Evolutionary conservation across 2,113 vertebrate species (phyloP), one percentile per base, ranked within the genome.

Genomic region (Neolamprologus kungweensis): DNA sequence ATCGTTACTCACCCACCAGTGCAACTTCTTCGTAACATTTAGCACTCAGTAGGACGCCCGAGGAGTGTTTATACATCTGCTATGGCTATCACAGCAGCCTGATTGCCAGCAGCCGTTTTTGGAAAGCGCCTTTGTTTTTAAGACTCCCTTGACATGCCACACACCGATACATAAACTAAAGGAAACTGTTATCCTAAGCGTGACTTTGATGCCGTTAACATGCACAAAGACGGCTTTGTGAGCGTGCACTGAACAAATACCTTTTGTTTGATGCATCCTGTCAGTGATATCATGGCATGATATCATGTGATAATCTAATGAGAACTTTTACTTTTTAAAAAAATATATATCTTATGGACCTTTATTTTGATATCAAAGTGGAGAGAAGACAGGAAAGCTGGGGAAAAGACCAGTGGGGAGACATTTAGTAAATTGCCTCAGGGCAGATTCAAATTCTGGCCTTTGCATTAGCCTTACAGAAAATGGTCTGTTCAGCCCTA

Each of bases 61-160:
- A 82, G 47, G 80, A 88, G 84, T 92, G 83, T 90, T 93, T 87
- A 83, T 78, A 93, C 93, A 92, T 95, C 90, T 95, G 91, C 68
- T 88, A 80, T 60, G 73, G 55, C 89, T 88, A 94, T 91, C 84
- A 87, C 4, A 75, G 81, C 73, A 87, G 75, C 87, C 50, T 78
- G 21, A 88, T 80, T 83, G 53, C 71, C 60, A 60, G 50, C 84
- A 42, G 83, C 57, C 80, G 57, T 80, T 87, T 87, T 83, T 88
- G 91, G 92, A 91, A 86, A 88, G 65, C 75, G 83, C 71, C 83
- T 90, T 86, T 91, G 78, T 89, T 81, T 92, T 92, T 84, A 92
- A 79, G 55, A 84, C 80, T 86, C 87, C 83, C 88, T 86, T 31
- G 80, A 60, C 75, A 60, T 84, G 58, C n/a, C 60, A 54, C 85